Base-by-base conservation (phyloP, 2,113 vertebrate species). In the Tetraodon nigroviridis region DNA sequence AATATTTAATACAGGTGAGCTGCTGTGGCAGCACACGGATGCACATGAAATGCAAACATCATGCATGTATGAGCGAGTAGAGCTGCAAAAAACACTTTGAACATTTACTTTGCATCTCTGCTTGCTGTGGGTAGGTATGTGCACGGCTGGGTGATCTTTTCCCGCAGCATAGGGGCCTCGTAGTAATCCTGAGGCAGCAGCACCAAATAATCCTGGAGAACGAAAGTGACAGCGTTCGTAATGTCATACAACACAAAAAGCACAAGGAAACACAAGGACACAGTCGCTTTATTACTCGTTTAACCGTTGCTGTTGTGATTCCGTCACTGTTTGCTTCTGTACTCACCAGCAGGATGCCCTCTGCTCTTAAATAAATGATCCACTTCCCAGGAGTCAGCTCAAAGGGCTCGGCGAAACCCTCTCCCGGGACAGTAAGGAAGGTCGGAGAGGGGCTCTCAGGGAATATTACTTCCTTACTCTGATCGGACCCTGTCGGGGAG, bases 151-250 rank as follows among this genome's bases (percentile, higher is more conserved):
- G 90, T 92, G 80, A 97, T 89, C 16, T 63, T 89, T 51, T 91
- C 69, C 71, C 93, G 91, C 67, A 99, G 79, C n/a, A 91, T 59
- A 7, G 89, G 70, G 0, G 93, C 94, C 78, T 95, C 92, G 0
- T 95, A 99, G 81, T 95, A 98, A 71, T 93, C 92, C 37, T 84
- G 90, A 15, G 95, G 96, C 64, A 99, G 87, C 61, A 99, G 89
- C 51, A 98, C 93, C 71, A 99, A 69, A 63, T 95, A 97, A 82
- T 99, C 96, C 96, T 99, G 75, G 7, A 48, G 59, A 54, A 54
- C 10, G 10, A 70, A 15, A 75, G 13, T 13, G 18, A 55, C 8
- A 63, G 7, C 2, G 12, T 29, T 27, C 24, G 7, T 27, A 6
- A 27, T 27, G 24, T 27, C 24, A 6, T 46, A 46, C 44, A 46